Conservation (phyloP, 2,113 vertebrate genomes). For the Meleagris gallopavo region DNA sequence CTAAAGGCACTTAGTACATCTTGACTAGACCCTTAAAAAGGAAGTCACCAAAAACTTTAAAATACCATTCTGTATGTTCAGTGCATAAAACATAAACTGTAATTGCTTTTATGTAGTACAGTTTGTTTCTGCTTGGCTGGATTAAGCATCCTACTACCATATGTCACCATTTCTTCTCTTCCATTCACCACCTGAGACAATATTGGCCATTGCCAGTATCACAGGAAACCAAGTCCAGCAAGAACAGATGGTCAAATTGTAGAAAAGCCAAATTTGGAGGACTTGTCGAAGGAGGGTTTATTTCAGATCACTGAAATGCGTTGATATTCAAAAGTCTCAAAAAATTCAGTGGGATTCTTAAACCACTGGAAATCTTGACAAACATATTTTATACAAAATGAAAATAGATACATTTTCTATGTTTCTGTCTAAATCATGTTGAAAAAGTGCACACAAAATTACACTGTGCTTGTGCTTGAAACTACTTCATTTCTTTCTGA, state of each 20-base stretch:
- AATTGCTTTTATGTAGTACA: conserved; percentile 56
- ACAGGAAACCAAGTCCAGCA: conserved; percentile 49
- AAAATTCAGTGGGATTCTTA: not conserved
- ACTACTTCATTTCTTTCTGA: not conserved
- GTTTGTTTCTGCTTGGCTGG: conserved; percentile 20
- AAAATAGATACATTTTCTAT: not conserved
- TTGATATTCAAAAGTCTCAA: conserved; percentile 32
- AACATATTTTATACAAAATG: not conserved
- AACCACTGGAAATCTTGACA: not conserved
- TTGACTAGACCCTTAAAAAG: not conserved
- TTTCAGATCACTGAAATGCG: not conserved
- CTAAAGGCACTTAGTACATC: not conserved
- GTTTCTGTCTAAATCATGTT: not conserved
- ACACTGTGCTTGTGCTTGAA: not conserved
- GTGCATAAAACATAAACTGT: conserved; percentile 31
- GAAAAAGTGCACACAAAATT: not conserved
- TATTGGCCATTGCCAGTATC: conserved; percentile 54
- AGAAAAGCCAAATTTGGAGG: conserved; percentile 53
- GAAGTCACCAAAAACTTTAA: not conserved
- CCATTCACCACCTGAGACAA: conserved; percentile 74
- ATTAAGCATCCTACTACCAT: conserved; percentile 65
- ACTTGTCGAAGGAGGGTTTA: not conserved
- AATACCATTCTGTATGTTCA: not conserved
- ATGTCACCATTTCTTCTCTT: conserved; percentile 66
- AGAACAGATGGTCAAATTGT: conserved; percentile 72